These are phyloP conservation scores for Rostratula benghalensis DNA, from an alignment of 2,113 vertebrate genomes.

Conservation along the genomic window DNA sequence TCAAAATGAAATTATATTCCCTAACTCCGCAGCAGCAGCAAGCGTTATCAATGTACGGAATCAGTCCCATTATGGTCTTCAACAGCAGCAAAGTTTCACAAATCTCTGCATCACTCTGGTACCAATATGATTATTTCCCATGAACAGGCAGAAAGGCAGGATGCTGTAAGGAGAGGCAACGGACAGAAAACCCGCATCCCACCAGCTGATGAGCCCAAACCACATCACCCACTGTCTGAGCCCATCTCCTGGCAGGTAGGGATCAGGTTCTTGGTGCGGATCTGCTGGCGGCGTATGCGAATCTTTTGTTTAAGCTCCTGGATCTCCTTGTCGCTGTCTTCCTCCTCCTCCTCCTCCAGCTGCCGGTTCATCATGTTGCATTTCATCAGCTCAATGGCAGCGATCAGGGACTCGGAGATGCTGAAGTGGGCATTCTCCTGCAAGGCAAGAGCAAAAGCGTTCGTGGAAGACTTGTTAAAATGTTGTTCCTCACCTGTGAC, in stretches of 20 bases:
- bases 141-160: background rate
- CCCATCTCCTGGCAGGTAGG: constrained; percentile 68
- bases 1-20: background rate
- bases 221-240: constrained; percentile 73
- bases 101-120: background rate
- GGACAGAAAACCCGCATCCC: background rate
- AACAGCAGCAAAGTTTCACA: background rate
- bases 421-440: constrained; percentile 99
- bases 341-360: constrained; percentile 86
- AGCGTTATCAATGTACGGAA: background rate
- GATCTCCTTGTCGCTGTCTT: constrained; percentile 90
- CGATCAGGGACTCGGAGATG: constrained; percentile 96
- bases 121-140: background rate
- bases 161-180: background rate
- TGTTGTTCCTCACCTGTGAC: background rate
- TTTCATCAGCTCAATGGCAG: constrained; percentile 98
- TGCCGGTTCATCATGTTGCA: constrained; percentile 88
- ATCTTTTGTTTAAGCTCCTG: constrained; percentile 98
- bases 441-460: background rate
- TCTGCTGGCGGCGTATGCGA: constrained; percentile 90
- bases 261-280: constrained; percentile 81
- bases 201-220: background rate
- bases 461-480: background rate
- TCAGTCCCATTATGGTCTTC: background rate
- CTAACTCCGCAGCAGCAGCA: background rate